Percentiles rank a stretch among this genome's conserved stretches.
These are phyloP conservation scores for Pogonocherus hispidulus DNA, from an alignment of 2,888 invertebrate genomes.

Conservation along the genomic window DNA sequence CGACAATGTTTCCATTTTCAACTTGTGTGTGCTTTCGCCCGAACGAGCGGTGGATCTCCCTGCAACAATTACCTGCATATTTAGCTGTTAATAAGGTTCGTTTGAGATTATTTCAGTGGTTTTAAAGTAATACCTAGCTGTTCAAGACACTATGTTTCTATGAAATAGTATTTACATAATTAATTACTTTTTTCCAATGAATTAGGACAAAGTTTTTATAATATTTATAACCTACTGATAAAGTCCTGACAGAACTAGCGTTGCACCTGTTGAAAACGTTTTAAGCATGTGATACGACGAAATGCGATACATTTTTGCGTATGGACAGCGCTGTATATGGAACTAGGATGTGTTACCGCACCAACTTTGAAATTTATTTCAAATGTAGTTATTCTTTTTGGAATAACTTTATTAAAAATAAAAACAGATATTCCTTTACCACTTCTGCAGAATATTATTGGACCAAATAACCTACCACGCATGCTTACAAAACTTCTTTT, in stretches of 20 bases:
- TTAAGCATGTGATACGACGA: neutral
- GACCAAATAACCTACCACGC: too few relatives aligned
- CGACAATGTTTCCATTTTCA: slow-evolving; percentile 18
- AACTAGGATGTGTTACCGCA: neutral
- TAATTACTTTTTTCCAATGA: neutral
- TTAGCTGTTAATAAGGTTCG: slow-evolving; percentile 21
- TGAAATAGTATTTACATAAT: neutral
- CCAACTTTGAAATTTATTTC: too few relatives aligned
- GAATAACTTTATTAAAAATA: too few relatives aligned
- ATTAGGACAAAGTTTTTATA: too few relatives aligned
- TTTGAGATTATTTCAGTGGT: neutral
- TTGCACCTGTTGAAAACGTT: slow-evolving; percentile 27
- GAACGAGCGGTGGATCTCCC: slow-evolving; percentile 27
- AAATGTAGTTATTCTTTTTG: too few relatives aligned
- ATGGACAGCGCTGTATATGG: neutral
- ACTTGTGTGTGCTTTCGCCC: slow-evolving; percentile 25
- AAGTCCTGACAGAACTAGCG: neutral
- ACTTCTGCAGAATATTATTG: too few relatives aligned
- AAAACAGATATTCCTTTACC: too few relatives aligned
- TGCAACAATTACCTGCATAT: neutral
- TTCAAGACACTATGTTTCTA: neutral
- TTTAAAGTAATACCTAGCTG: neutral
- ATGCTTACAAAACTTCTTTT: too few relatives aligned
- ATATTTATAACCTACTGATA: slow-evolving; percentile 13
- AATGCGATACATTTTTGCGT: neutral